Percentiles rank a stretch among this genome's conserved stretches.
phyloP scores from a whole-genome alignment of 2,888 invertebrate genomes.

The Ischnus inquisitorius region DNA sequence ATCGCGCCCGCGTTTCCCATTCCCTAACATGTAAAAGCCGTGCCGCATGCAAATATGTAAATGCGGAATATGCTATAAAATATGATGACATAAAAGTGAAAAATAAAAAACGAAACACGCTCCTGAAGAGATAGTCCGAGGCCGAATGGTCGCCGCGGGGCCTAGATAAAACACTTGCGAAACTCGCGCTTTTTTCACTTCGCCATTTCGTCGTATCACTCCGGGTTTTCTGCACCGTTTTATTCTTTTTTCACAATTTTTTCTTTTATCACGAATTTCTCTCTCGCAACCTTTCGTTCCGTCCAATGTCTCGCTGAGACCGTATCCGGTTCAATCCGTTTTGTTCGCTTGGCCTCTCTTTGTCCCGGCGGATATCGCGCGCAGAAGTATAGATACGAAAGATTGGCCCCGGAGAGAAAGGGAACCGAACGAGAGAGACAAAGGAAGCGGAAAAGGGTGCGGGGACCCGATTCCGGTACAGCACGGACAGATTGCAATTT shows the following conservation, averaged over 20 bases:
- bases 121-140: slow-evolving; percentile 57
- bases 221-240: background rate
- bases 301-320: slow-evolving; percentile 58
- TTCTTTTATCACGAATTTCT: slow-evolving; percentile 36
- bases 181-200: slow-evolving; percentile 40
- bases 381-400: slow-evolving; percentile 60
- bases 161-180: slow-evolving; percentile 48
- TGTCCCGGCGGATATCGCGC: slow-evolving; percentile 60
- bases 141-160: slow-evolving; percentile 36
- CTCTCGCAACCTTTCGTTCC: slow-evolving; percentile 45
- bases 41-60: slow-evolving; percentile 42
- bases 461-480: slow-evolving; percentile 40
- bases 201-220: background rate
- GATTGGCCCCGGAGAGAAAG: slow-evolving; percentile 47
- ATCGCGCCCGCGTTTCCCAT: slow-evolving; percentile 50
- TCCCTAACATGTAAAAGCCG: slow-evolving; percentile 52
- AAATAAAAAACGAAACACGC: slow-evolving; percentile 31
- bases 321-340: slow-evolving; percentile 68
- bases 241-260: slow-evolving; percentile 20
- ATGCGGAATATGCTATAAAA: slow-evolving; percentile 29
- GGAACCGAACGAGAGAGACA: slow-evolving; percentile 40
- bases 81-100: background rate
- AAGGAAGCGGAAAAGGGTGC: slow-evolving; percentile 28
- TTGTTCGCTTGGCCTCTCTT: slow-evolving; percentile 62
- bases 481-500: slow-evolving; percentile 68